phyloP scores from a whole-genome alignment of 1,140 invertebrate genomes.

The Pararge aegeria region DNA sequence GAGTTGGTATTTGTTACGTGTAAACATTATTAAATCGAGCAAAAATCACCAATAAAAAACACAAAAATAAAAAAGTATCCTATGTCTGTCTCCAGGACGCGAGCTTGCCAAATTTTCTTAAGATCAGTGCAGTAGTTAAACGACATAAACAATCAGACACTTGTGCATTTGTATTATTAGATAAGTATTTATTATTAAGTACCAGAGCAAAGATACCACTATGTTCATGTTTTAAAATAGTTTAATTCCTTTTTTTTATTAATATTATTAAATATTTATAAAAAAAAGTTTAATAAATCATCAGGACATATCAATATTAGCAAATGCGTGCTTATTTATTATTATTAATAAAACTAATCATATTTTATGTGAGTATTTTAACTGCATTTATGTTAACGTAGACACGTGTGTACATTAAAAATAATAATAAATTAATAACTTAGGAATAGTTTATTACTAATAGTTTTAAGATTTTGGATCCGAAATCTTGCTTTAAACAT shows the following conservation, averaged over 20 bases:
- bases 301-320: conserved; percentile 24
- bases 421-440: neutral
- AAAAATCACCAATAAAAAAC: no score
- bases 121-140: no score
- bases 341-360: conserved; percentile 13
- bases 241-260: neutral
- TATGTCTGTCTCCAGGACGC: no score
- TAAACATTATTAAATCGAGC: no score
- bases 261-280: neutral
- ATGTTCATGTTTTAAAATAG: no score
- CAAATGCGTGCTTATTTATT: conserved; percentile 13
- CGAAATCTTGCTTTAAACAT: conserved; percentile 30
- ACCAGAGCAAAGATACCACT: no score
- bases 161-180: no score
- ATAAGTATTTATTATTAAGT: no score
- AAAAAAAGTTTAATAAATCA: conserved; percentile 10
- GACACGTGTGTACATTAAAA: neutral
- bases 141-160: no score
- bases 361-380: neutral
- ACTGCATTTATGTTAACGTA: neutral
- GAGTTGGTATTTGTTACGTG: no score
- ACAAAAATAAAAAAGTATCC: no score
- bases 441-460: conserved; percentile 2
- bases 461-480: conserved; percentile 24
- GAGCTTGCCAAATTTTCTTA: no score